These are phyloP conservation scores for Rhadinocentrus ornatus DNA, from an alignment of 2,797 vertebrate genomes.

Conservation along the genomic window DNA sequence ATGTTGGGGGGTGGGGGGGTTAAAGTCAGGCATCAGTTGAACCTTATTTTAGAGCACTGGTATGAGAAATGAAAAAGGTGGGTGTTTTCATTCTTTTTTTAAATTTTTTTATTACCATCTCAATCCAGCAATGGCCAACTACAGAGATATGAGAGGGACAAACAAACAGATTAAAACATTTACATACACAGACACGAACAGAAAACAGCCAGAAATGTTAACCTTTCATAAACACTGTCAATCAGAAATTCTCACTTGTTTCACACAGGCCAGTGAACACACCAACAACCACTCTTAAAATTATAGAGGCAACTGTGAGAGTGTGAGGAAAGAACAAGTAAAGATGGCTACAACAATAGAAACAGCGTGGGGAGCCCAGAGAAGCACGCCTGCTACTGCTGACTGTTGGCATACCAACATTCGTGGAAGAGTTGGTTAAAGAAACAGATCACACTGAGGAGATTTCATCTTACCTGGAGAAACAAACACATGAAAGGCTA, in stretches of 20 bases:
- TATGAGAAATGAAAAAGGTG: conserved; percentile 61
- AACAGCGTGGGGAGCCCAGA: conserved; percentile 67
- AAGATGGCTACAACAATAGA: conserved; percentile 70
- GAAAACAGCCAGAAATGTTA: conserved; percentile 26
- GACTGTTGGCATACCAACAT: conserved; percentile 61
- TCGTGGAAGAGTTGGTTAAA: conserved; percentile 42
- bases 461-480: conserved; percentile 32
- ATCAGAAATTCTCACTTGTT: conserved; percentile 17
- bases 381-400: conserved; percentile 55
- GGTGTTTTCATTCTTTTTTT: conserved; percentile 24
- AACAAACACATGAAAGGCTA: conserved; percentile 12
- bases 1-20: conserved; percentile 7
- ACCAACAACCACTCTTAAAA: conserved; percentile 18
- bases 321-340: conserved; percentile 56
- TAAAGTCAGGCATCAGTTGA: conserved; percentile 61
- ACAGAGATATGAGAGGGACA: conserved; percentile 76
- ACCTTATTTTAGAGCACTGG: conserved; percentile 56
- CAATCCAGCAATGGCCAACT: conserved; percentile 72
- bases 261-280: conserved; percentile 24
- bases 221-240: conserved; percentile 17
- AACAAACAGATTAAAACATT: conserved; percentile 72
- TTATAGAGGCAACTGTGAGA: conserved; percentile 46
- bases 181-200: conserved; percentile 43
- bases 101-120: conserved; percentile 74
- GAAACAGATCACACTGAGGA: conserved; percentile 26